Percentiles rank a stretch among this genome's conserved stretches.
Conservation (phyloP, 2,888 invertebrate genomes). For the Mythimna loreyi region DNA sequence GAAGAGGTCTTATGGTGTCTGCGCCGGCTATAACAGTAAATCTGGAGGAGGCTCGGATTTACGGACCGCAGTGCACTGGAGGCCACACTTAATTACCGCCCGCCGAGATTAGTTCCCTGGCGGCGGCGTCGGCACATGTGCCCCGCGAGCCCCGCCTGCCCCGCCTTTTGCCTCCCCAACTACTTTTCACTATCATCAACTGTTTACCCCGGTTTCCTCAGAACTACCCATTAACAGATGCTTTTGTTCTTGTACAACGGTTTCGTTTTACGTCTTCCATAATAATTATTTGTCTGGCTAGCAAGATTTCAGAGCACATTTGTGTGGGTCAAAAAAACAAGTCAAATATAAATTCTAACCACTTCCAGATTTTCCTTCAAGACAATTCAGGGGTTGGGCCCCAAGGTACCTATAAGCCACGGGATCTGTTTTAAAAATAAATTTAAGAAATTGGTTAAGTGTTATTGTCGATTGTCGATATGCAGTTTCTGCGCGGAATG, state of each 20-base stretch:
- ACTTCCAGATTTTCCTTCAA: too few relatives aligned
- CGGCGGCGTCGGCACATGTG: conserved; percentile 73
- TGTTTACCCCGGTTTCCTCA: conserved; percentile 16
- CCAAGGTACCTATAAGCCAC: too few relatives aligned
- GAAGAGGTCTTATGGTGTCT: conserved; percentile 76
- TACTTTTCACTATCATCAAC: conserved; percentile 65
- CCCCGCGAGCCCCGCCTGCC: conserved; percentile 54
- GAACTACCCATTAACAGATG: conserved; percentile 4
- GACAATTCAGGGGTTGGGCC: too few relatives aligned
- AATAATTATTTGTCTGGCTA: background rate
- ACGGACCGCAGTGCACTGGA: conserved; percentile 75
- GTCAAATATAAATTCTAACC: too few relatives aligned
- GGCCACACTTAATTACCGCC: conserved; percentile 85
- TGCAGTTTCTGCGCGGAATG: too few relatives aligned
- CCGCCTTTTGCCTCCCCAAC: conserved; percentile 48
- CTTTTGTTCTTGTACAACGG: conserved; percentile 17
- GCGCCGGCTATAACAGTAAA: conserved; percentile 86
- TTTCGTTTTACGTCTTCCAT: background rate
- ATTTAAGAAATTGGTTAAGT: too few relatives aligned
- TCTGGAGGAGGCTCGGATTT: conserved; percentile 86
- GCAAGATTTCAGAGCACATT: too few relatives aligned
- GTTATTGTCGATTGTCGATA: too few relatives aligned
- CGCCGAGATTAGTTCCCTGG: conserved; percentile 82
- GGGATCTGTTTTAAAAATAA: too few relatives aligned
- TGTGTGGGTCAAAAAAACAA: background rate